phyloP scores from a whole-genome alignment of 2,888 invertebrate genomes.

The Tribolium freemani region DNA sequence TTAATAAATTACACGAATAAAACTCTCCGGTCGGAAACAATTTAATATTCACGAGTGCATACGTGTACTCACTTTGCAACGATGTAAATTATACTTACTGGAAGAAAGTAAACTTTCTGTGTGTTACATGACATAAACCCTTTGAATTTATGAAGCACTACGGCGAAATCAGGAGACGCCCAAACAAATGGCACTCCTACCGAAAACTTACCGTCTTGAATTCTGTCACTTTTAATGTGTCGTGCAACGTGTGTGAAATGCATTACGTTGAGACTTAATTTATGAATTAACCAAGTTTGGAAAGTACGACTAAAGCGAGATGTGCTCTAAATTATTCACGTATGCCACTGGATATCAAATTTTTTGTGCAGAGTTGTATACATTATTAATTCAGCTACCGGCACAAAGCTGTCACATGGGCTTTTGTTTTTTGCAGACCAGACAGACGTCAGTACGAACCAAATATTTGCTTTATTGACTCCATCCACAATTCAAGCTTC shows the following conservation, averaged over 20 bases:
- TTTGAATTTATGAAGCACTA: neutral
- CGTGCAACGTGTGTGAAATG: neutral
- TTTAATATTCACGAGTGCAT: slow-evolving; percentile 40
- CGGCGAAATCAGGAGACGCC: slow-evolving; percentile 14
- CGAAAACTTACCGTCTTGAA: slow-evolving; percentile 1
- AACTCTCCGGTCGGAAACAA: slow-evolving; percentile 33
- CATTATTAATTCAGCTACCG: neutral
- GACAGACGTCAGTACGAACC: neutral
- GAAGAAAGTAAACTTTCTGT: slow-evolving; percentile 36
- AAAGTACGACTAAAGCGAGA: neutral
- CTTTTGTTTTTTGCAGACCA: neutral
- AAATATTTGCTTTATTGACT: neutral
- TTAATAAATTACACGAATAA: slow-evolving; percentile 30
- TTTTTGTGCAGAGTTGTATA: neutral
- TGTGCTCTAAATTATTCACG: neutral
- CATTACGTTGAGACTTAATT: neutral
- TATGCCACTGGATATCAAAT: neutral
- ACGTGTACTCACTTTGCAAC: slow-evolving; percentile 26
- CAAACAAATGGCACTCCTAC: slow-evolving; percentile 3
- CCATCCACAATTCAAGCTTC: neutral
- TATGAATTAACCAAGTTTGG: neutral
- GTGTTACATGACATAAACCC: slow-evolving; percentile 29
- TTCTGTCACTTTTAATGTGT: slow-evolving; percentile 2
- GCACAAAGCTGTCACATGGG: neutral
- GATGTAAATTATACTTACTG: slow-evolving; percentile 32